phyloP scores from a whole-genome alignment of 2,888 invertebrate species.

The Ceratothoa steindachneri region DNA sequence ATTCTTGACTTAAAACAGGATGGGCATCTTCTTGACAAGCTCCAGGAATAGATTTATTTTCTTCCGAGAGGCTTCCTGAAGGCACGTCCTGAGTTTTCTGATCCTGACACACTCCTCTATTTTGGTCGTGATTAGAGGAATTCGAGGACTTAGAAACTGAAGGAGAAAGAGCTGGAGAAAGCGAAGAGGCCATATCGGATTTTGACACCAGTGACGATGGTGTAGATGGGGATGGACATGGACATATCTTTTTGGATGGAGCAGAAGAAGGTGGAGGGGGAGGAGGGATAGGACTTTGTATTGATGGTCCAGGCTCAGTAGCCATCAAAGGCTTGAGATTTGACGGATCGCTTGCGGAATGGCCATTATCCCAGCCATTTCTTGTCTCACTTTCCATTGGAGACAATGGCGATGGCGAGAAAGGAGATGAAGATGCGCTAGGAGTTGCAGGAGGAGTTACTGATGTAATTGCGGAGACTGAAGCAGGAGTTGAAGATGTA shows the following conservation, averaged over 20 bases:
- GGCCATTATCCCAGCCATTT: neutral
- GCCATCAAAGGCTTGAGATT: slow-evolving; percentile 20
- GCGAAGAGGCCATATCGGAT: neutral
- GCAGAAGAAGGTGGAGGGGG: slow-evolving; percentile 31
- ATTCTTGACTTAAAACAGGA: neutral
- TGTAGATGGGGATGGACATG: neutral
- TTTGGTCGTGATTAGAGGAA: neutral
- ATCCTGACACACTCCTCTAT: too few relatives aligned
- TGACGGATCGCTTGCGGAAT: neutral
- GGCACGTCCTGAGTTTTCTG: neutral
- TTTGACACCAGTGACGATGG: neutral
- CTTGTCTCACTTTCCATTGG: neutral
- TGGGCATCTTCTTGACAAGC: neutral
- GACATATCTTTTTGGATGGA: slow-evolving; percentile 2
- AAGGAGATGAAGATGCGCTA: slow-evolving; percentile 21
- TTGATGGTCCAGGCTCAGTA: slow-evolving; percentile 28
- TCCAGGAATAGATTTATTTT: too few relatives aligned
- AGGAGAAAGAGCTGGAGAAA: slow-evolving; percentile 9
- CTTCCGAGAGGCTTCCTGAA: neutral
- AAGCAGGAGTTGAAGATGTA: neutral
- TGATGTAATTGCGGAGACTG: neutral
- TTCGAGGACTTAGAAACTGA: neutral
- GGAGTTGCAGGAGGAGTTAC: slow-evolving; percentile 14
- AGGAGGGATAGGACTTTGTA: slow-evolving; percentile 41
- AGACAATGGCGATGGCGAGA: slow-evolving; percentile 19